Base-by-base conservation (phyloP, 2,797 vertebrate species). In the Mormyrus hasselquistii region DNA sequence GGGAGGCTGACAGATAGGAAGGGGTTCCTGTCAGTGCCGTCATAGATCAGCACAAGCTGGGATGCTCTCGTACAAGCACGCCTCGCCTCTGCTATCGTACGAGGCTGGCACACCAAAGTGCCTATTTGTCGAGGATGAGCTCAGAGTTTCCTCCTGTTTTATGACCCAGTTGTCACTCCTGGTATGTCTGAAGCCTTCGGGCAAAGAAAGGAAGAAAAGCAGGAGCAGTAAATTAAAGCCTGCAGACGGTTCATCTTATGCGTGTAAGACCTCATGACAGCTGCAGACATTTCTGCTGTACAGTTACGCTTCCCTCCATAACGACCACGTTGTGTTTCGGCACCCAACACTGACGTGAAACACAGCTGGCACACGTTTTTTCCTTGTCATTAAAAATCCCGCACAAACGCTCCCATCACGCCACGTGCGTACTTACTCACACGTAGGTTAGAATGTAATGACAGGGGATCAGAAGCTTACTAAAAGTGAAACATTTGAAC, bases 51-150 rank as follows among this genome's bases (percentile, higher is more conserved):
- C 91, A 90, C 69, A 91, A 93, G 90, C 92, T 90, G 59, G 53
- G 86, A 90, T 91, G 89, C 92, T 92, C 90, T 93, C 92, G 90
- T 86, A 76, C 88, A 92, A 88, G n/a, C 91, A 91, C 93, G 91
- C 92, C 92, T 90, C 90, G 88, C 94, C 91, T 93, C 95, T 16
- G 69, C 29, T 34, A 73, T 14, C 69, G 2, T 6, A 73, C 94
- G 94, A 95, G 94, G 95, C 93, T 93, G 93, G 95, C 96, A 94
- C 49, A n/a, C 85, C 50, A 34, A 89, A 79, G 88, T 94, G 93
- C 95, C 93, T 93, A 93, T 95, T 95, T 95, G 93, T 92, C 92
- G 93, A 95, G 94, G 94, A 95, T 95, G 93, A 95, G 94, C 94
- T 94, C 93, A 95, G 93, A 95, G 93, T 93, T 93, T 93, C 93